Percentiles rank a stretch among this genome's conserved stretches.
phyloP scores from a whole-genome alignment of 2,113 vertebrate genomes.

The Ovibos moschatus region DNA sequence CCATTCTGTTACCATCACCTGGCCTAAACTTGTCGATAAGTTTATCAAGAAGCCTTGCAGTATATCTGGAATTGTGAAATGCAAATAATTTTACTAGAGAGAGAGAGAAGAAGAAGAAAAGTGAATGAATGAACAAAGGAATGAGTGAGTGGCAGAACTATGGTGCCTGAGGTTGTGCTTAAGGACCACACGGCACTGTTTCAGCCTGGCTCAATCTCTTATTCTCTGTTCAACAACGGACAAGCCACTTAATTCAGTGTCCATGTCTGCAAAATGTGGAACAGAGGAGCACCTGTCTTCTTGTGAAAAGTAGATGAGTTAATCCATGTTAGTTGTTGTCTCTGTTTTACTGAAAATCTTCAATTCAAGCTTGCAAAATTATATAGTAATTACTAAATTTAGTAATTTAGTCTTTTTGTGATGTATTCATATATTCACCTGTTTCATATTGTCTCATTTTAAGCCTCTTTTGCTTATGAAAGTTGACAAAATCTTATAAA shows the following conservation, averaged over 20 bases:
- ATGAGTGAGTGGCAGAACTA: neutral
- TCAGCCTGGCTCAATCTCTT: neutral
- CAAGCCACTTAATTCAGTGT: neutral
- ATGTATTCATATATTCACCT: neutral
- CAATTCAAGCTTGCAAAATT: neutral
- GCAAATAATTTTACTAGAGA: neutral
- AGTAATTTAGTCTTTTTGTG: neutral
- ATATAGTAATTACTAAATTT: neutral
- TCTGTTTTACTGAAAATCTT: neutral
- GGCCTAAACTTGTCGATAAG: neutral
- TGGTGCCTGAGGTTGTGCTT: neutral
- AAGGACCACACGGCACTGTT: neutral
- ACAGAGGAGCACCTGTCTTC: neutral
- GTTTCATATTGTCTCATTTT: neutral
- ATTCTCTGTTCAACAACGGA: neutral
- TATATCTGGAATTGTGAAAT: slow-evolving; percentile 9
- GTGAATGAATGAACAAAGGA: neutral
- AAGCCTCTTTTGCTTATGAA: neutral
- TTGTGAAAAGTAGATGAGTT: neutral
- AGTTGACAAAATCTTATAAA: neutral
- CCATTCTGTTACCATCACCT: neutral
- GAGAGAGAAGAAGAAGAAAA: neutral
- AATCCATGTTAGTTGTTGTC: neutral
- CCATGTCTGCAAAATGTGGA: neutral
- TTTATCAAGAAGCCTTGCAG: slow-evolving; percentile 13